Conservation (phyloP, 2,888 invertebrate species). For the Andrena haemorrhoa region DNA sequence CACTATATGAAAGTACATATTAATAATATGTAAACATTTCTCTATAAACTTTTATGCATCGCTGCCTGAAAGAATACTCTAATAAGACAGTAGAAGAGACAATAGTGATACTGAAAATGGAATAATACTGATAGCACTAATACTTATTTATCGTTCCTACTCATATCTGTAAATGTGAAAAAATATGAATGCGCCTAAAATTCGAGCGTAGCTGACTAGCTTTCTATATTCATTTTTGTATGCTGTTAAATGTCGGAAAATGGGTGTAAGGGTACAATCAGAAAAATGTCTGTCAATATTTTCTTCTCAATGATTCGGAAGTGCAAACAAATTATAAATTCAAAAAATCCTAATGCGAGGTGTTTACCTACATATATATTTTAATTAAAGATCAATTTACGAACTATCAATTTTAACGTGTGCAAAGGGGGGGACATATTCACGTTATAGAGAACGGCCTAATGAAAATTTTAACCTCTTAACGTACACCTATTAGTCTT, state of each 20-base stretch:
- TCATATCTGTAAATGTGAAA: conserved; percentile 61
- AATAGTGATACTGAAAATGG: conserved; percentile 67
- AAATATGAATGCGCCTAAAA: conserved; percentile 76
- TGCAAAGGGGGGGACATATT: no score
- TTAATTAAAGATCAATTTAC: background rate
- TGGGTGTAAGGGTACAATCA: conserved; percentile 40
- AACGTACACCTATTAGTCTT: no score
- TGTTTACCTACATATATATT: background rate
- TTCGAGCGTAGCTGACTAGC: conserved; percentile 79
- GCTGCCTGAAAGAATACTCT: conserved; percentile 47
- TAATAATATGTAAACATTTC: conserved; percentile 49
- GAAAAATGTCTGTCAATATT: conserved; percentile 60
- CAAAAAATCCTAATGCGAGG: background rate
- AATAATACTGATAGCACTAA: conserved; percentile 69
- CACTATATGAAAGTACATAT: conserved; percentile 39
- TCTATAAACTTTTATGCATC: conserved; percentile 46
- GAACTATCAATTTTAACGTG: background rate
- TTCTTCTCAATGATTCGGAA: background rate
- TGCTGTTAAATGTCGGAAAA: conserved; percentile 67
- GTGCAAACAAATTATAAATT: background rate
- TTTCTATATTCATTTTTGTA: conserved; percentile 73
- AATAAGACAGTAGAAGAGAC: conserved; percentile 53
- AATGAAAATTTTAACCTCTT: no score
- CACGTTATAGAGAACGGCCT: no score
- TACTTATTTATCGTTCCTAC: conserved; percentile 74